A percentile compares a stretch with the other conserved stretches of the same genome.
Evolutionary conservation across 1,140 invertebrate species (phyloP).

Genomic region (Cydia pomonella): DNA sequence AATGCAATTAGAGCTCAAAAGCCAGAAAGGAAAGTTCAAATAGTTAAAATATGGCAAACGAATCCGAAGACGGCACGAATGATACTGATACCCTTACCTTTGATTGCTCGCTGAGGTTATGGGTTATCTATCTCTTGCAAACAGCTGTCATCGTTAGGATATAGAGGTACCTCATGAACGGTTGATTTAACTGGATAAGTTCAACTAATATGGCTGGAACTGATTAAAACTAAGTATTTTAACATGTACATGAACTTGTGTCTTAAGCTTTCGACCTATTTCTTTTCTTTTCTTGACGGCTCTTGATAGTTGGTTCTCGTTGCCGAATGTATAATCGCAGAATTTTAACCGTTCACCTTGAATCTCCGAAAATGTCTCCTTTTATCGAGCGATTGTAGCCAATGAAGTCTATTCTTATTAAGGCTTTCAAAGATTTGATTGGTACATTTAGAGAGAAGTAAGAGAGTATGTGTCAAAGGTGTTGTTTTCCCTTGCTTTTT

Average conservation of each 20-base stretch:
- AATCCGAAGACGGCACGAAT: conserved; percentile 41
- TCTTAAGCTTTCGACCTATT: conserved; percentile 33
- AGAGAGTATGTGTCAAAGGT: background rate
- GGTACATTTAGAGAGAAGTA: background rate
- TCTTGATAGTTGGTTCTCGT: conserved; percentile 27
- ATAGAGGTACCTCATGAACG: conserved; percentile 7
- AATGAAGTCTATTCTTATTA: background rate
- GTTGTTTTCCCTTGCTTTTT: background rate
- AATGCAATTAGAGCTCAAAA: conserved; percentile 34
- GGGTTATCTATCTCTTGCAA: conserved; percentile 45
- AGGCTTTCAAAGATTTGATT: conserved; percentile 12
- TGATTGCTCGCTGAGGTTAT: conserved; percentile 54
- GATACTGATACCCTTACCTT: conserved; percentile 59
- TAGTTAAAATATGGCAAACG: conserved; percentile 74
- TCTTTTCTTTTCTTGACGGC: conserved; percentile 31
- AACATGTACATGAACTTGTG: conserved; percentile 32
- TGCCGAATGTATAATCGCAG: background rate
- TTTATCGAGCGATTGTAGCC: background rate
- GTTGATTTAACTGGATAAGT: background rate
- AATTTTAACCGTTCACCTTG: conserved; percentile 13
- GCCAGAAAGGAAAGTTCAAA: conserved; percentile 56
- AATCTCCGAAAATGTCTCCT: conserved; percentile 14
- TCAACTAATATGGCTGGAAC: conserved; percentile 24
- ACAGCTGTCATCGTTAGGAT: conserved; percentile 54
- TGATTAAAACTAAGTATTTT: conserved; percentile 30